phyloP scores from a whole-genome alignment of 2,797 vertebrate species.

The Semaprochilodus insignis region DNA sequence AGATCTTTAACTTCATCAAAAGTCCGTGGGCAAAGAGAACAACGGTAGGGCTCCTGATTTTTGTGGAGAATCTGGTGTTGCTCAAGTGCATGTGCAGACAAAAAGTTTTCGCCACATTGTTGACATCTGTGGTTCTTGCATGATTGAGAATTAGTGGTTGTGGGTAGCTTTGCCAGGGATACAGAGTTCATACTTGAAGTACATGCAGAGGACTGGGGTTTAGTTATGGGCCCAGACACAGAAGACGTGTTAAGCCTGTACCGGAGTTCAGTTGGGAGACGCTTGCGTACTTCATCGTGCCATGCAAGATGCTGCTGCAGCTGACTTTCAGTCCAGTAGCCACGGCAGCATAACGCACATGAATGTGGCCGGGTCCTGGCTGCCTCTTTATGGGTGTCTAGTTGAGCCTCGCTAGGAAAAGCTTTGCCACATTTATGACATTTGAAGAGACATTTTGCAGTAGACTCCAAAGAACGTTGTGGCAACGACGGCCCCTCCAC shows the following conservation, averaged over 20 bases:
- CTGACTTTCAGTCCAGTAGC: slow-evolving; percentile 81
- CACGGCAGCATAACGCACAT: slow-evolving; percentile 81
- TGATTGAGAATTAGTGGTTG: slow-evolving; percentile 37
- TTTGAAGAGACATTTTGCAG: slow-evolving; percentile 77
- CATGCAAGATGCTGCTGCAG: slow-evolving; percentile 82
- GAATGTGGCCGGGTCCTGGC: slow-evolving; percentile 73
- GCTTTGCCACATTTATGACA: slow-evolving; percentile 83
- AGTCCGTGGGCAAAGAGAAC: slow-evolving; percentile 73
- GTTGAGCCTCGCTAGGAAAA: slow-evolving; percentile 76
- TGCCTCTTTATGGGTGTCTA: slow-evolving; percentile 72
- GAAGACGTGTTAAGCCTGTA: slow-evolving; percentile 74
- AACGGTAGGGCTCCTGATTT: slow-evolving; percentile 65
- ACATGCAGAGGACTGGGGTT: slow-evolving; percentile 35
- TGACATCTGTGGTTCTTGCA: slow-evolving; percentile 73
- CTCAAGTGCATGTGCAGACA: slow-evolving; percentile 68
- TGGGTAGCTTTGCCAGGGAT: slow-evolving; percentile 14
- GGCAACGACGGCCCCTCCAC: slow-evolving; percentile 50
- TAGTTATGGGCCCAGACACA: slow-evolving; percentile 56
- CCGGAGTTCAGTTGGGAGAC: slow-evolving; percentile 80
- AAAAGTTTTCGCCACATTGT: slow-evolving; percentile 75
- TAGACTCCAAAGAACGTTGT: slow-evolving; percentile 54
- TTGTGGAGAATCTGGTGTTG: slow-evolving; percentile 70
- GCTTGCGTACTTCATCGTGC: slow-evolving; percentile 82
- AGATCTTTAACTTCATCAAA: slow-evolving; percentile 75
- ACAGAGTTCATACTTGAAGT: slow-evolving; percentile 43